These are phyloP conservation scores for Pheosia tremula DNA, from an alignment of 2,888 invertebrate genomes.

Conservation along the genomic window DNA sequence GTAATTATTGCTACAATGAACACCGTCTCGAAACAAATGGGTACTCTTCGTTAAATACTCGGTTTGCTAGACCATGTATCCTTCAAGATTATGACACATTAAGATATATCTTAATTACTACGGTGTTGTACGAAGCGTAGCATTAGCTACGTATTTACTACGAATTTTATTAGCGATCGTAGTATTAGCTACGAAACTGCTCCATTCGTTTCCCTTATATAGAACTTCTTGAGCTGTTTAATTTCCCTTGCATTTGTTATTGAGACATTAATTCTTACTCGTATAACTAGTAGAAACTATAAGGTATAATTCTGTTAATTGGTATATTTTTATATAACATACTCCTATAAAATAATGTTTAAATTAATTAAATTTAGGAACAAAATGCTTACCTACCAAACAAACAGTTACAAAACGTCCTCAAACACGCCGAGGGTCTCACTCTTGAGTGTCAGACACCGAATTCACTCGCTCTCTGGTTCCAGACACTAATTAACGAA, in stretches of 20 bases:
- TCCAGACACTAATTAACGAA: constrained; percentile 60
- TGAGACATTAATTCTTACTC: too few species aligned
- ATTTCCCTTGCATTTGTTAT: too few species aligned
- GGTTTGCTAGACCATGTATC: too few species aligned
- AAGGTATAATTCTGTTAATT: too few species aligned
- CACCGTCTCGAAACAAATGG: not conserved
- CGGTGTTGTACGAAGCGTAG: constrained; percentile 7
- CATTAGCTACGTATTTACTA: not conserved
- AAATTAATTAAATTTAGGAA: constrained; percentile 16
- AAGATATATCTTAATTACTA: not conserved
- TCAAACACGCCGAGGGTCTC: constrained; percentile 24
- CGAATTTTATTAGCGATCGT: not conserved
- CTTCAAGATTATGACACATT: not conserved
- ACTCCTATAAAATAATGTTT: constrained; percentile 4
- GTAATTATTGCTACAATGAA: not conserved
- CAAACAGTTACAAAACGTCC: constrained; percentile 22
- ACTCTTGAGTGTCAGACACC: constrained; percentile 33
- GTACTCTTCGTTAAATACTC: too few species aligned
- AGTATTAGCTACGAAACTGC: not conserved
- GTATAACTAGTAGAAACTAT: too few species aligned
- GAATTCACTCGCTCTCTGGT: constrained; percentile 55
- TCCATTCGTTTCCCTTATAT: not conserved
- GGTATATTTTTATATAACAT: not conserved
- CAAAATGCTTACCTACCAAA: constrained; percentile 28
- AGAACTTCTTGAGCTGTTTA: too few species aligned